Evolutionary conservation across 1,140 invertebrate species (phyloP).

Genomic region (Trissolcus basalis): DNA sequence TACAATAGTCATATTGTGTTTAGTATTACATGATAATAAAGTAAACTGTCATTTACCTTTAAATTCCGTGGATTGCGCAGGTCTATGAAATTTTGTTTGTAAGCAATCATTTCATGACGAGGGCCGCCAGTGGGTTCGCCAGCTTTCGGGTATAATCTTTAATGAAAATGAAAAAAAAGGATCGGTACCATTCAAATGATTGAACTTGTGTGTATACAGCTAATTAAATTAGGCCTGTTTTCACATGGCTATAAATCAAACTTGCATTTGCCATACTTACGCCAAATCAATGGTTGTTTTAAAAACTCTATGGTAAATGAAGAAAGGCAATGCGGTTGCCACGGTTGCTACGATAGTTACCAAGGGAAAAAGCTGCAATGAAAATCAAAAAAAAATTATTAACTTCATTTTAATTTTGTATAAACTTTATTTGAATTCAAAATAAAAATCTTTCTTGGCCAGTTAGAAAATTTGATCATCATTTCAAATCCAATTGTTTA

Average conservation of each 20-base stretch:
- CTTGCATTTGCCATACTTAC: conserved; percentile 66
- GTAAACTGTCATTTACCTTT: conserved; percentile 68
- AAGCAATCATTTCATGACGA: conserved; percentile 61
- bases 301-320: conserved; percentile 60
- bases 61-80: conserved; percentile 70
- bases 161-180: conserved; percentile 16
- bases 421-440: too few species aligned
- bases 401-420: too few species aligned
- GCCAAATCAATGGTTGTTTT: conserved; percentile 68
- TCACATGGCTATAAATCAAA: too few species aligned
- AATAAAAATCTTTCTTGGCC: too few species aligned
- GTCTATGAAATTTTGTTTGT: conserved; percentile 66
- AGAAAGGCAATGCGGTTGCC: conserved; percentile 31
- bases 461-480: too few species aligned
- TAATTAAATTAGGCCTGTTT: too few species aligned
- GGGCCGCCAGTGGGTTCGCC: not conserved
- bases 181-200: too few species aligned
- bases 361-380: conserved; percentile 70
- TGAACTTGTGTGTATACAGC: too few species aligned
- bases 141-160: not conserved
- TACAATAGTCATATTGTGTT: too few species aligned
- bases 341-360: conserved; percentile 47
- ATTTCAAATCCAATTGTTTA: too few species aligned
- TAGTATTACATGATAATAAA: conserved; percentile 21
- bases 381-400: too few species aligned